Percentiles rank a stretch among this genome's conserved stretches.
Evolutionary conservation across 64 coral and sea anemone species (phyloP).

Genomic region (Pocillopora verrucosa): DNA sequence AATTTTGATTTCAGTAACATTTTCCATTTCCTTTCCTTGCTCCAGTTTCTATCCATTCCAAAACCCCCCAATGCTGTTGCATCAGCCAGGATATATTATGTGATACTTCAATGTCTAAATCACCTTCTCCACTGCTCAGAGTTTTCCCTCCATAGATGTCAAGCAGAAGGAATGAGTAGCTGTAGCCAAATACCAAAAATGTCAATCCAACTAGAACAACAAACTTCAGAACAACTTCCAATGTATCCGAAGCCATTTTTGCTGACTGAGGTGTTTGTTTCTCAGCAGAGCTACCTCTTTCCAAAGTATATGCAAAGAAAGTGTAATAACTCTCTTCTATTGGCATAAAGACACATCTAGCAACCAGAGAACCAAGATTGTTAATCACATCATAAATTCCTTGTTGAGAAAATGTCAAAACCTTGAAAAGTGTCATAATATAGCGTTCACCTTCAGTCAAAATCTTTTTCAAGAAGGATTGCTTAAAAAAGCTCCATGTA

Average conservation of each 20-base stretch:
- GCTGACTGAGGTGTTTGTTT: slow-evolving; percentile 56
- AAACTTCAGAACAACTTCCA: slow-evolving; percentile 87
- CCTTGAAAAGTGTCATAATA: slow-evolving; percentile 93
- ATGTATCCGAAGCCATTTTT: slow-evolving; percentile 77
- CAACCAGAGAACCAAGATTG: slow-evolving; percentile 86
- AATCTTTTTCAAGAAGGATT: slow-evolving; percentile 94
- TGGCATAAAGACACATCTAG: slow-evolving; percentile 92
- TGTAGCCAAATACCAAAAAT: slow-evolving; percentile 85
- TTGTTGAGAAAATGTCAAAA: slow-evolving; percentile 94
- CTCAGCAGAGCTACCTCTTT: slow-evolving; percentile 60
- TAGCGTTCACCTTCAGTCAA: slow-evolving; percentile 95
- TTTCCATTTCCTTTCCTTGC: too few species aligned
- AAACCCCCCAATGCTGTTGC: too few species aligned
- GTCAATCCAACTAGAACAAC: slow-evolving; percentile 78
- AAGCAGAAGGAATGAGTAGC: slow-evolving; percentile 86
- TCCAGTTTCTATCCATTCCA: too few species aligned
- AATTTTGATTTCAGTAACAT: too few species aligned
- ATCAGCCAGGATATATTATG: too few species aligned
- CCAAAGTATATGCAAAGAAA: slow-evolving; percentile 75
- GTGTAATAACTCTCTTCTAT: slow-evolving; percentile 98
- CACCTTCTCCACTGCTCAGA: slow-evolving; percentile 95
- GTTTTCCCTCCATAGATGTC: slow-evolving; percentile 92
- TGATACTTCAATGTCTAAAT: neutral
- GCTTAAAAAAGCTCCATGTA: slow-evolving; percentile 96
- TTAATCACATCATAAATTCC: slow-evolving; percentile 95